Conservation (phyloP, 2,797 vertebrate genomes). For the Anableps anableps region DNA sequence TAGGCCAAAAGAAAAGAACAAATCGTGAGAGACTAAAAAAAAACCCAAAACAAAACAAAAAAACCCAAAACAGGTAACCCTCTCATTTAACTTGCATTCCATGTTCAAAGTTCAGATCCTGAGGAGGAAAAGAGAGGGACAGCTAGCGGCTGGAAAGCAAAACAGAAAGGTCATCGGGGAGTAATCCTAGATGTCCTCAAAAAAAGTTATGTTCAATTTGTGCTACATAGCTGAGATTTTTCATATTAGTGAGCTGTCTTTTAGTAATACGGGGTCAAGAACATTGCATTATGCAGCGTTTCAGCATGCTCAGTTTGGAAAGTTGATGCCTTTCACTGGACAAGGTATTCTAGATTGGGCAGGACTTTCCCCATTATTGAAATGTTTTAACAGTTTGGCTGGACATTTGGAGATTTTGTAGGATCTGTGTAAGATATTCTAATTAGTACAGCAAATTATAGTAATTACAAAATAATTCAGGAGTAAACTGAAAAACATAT, state of each 20-base stretch:
- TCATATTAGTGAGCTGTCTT: slow-evolving; percentile 26
- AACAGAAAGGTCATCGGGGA: slow-evolving; percentile 46
- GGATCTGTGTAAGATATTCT: background rate
- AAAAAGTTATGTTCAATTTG: slow-evolving; percentile 42
- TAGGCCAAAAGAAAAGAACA: slow-evolving; percentile 42
- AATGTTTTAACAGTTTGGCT: background rate
- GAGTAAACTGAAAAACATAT: background rate
- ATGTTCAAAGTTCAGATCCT: slow-evolving; percentile 52
- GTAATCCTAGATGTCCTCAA: slow-evolving; percentile 25
- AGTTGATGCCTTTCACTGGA: background rate
- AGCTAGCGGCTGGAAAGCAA: slow-evolving; percentile 32
- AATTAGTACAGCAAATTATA: background rate
- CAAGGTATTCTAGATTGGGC: background rate
- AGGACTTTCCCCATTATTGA: background rate
- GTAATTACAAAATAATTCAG: background rate
- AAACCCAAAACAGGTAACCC: background rate
- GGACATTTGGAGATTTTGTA: background rate
- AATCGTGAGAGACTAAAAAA: slow-evolving; percentile 10
- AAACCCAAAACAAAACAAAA: background rate
- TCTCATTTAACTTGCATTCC: slow-evolving; percentile 13
- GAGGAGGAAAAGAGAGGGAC: slow-evolving; percentile 59
- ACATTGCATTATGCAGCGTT: slow-evolving; percentile 13
- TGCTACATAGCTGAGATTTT: slow-evolving; percentile 39
- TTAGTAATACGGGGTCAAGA: slow-evolving; percentile 33
- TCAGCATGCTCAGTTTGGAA: slow-evolving; percentile 23